These are phyloP conservation scores for Psittacula echo DNA, from an alignment of 2,797 vertebrate genomes.

Conservation along the genomic window DNA sequence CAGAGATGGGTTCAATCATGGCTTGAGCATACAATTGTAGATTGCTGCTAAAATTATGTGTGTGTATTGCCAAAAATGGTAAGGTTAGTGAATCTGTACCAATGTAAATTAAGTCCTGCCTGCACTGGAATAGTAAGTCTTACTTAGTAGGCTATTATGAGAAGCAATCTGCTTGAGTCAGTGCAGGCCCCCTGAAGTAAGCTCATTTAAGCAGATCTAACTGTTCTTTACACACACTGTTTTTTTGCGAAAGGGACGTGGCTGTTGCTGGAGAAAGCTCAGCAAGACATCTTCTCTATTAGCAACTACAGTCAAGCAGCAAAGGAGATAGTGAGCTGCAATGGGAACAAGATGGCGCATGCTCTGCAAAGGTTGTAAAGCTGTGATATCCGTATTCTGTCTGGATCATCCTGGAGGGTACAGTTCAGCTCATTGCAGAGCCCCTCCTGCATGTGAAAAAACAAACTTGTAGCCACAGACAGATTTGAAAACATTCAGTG, in stretches of 20 bases:
- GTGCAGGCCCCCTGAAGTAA: not conserved
- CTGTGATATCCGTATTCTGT: fast-evolving
- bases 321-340: not conserved
- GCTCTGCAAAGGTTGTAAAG: not conserved
- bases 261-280: not conserved
- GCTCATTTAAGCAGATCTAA: not conserved
- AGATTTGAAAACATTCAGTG: not conserved
- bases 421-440: not conserved
- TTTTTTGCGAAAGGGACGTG: not conserved
- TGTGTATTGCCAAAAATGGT: not conserved
- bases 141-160: not conserved
- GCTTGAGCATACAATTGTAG: not conserved
- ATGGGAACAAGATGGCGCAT: not conserved
- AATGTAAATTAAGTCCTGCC: not conserved
- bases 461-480: not conserved
- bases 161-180: not conserved
- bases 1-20: not conserved
- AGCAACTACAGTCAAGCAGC: not conserved
- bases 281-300: not conserved
- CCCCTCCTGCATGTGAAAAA: not conserved
- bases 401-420: not conserved
- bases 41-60: not conserved
- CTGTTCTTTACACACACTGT: not conserved
- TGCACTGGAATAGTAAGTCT: not conserved
- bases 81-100: not conserved